Percentiles rank a stretch among this genome's conserved stretches.
These are phyloP conservation scores for Echeneis naucrates DNA, from an alignment of 2,797 vertebrate species.

Conservation along the genomic window DNA sequence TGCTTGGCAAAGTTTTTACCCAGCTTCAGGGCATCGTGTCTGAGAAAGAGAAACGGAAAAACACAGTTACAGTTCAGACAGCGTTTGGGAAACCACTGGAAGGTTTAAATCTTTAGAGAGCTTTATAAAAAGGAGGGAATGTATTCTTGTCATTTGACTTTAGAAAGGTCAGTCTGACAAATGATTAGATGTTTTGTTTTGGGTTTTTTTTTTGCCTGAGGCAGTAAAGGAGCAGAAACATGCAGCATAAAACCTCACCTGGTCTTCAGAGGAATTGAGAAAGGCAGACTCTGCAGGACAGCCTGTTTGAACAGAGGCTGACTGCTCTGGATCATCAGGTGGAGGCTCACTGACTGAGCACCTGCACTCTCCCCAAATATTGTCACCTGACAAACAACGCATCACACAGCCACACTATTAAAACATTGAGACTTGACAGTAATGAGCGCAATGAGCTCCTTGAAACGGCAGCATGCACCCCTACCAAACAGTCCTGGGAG, in stretches of 20 bases:
- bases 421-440: not conserved
- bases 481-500: too few relatives aligned
- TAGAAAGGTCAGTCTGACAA: not conserved
- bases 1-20: constrained; percentile 80
- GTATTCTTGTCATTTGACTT: not conserved
- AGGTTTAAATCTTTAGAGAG: not conserved
- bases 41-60: constrained; percentile 38
- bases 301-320: constrained; percentile 80
- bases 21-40: constrained; percentile 82
- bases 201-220: not conserved
- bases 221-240: not conserved
- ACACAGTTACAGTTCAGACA: constrained; percentile 5
- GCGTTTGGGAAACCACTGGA: not conserved
- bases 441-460: not conserved
- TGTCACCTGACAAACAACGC: constrained; percentile 74
- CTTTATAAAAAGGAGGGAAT: not conserved
- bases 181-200: too few relatives aligned
- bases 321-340: constrained; percentile 85
- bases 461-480: too few relatives aligned
- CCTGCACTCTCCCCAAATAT: constrained; percentile 86
- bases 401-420: not conserved
- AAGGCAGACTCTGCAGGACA: constrained; percentile 84
- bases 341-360: constrained; percentile 84
- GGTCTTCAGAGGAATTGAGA: constrained; percentile 85
- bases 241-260: constrained; percentile 66